Conservation (phyloP, 2,888 invertebrate genomes). For the Drosophila fulvimacula region DNA sequence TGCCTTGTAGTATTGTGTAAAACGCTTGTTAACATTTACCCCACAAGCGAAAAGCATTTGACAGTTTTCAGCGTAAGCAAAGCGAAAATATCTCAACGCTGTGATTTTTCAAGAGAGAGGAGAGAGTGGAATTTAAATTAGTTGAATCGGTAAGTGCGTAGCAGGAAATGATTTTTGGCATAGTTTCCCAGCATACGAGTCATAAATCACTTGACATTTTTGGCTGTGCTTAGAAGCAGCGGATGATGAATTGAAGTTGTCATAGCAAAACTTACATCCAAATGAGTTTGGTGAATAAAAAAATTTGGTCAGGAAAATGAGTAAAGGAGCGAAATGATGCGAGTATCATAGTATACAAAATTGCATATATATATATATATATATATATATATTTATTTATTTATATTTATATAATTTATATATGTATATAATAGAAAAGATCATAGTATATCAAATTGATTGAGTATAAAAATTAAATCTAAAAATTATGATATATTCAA, state of each 20-base stretch:
- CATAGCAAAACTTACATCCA: constrained; percentile 15
- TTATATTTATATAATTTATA: no score
- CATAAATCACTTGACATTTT: constrained; percentile 62
- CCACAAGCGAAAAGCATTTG: constrained; percentile 47
- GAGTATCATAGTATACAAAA: no score
- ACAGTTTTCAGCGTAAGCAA: constrained; percentile 49
- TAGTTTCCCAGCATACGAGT: constrained; percentile 54
- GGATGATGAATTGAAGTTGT: constrained; percentile 38
- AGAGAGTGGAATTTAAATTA: constrained; percentile 70
- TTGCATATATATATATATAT: no score
- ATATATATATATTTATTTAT: no score
- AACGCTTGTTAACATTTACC: constrained; percentile 77
- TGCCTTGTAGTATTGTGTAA: constrained; percentile 73
- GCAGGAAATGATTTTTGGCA: constrained; percentile 70
- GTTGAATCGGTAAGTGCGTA: constrained; percentile 66
- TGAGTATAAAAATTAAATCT: background rate
- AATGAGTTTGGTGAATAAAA: constrained; percentile 9
- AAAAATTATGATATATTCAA: no score
- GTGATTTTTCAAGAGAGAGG: constrained; percentile 38
- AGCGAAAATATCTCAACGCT: constrained; percentile 43
- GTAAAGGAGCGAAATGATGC: background rate
- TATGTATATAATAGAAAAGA: no score
- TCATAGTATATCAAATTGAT: background rate
- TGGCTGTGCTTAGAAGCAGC: background rate
- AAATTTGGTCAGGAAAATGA: background rate